Evolutionary conservation across 2,113 vertebrate species (phyloP).

Genomic region (Tragelaphus strepsiceros): DNA sequence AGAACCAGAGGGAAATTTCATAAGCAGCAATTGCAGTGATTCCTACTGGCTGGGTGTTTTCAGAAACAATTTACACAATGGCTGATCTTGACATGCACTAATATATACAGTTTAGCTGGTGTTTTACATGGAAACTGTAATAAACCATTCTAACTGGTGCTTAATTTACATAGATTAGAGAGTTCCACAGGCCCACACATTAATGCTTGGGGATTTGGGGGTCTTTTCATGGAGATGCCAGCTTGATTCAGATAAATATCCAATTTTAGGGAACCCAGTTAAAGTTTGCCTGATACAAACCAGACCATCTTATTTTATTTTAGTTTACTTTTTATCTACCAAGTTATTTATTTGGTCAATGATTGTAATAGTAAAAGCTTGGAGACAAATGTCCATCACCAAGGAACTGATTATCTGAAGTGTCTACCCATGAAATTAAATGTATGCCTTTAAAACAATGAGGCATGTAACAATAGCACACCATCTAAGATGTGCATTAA

Average conservation of each 20-base stretch:
- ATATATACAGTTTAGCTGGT: neutral
- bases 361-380: neutral
- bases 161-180: constrained; percentile 4
- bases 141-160: neutral
- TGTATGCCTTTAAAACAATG: neutral
- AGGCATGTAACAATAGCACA: neutral
- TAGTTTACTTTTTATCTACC: neutral
- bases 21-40: neutral
- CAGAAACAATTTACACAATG: constrained; percentile 3
- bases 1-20: neutral
- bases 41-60: neutral
- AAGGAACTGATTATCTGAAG: neutral
- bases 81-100: neutral
- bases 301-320: neutral
- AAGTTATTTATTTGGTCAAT: neutral
- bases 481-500: neutral
- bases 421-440: neutral
- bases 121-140: constrained; percentile 39
- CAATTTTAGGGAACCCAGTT: neutral
- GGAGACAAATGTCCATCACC: neutral
- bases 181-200: neutral
- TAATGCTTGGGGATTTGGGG: neutral
- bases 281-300: neutral
- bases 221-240: neutral
- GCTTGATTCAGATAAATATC: constrained; percentile 16